Percentiles rank a stretch among this genome's conserved stretches.
Conservation (phyloP, 2,888 invertebrate species). For the Limnephilus rhombicus region DNA sequence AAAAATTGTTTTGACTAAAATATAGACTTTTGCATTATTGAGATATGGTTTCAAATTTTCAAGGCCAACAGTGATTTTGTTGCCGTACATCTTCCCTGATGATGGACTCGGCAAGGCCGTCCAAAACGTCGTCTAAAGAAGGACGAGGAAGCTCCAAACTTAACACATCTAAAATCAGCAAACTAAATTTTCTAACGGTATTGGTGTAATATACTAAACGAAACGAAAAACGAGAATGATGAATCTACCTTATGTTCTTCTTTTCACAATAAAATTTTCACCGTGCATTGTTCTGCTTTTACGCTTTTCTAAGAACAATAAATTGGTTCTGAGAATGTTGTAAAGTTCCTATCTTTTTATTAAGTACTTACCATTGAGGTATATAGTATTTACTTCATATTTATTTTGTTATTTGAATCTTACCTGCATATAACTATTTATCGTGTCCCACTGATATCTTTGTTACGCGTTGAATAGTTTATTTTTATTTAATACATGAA, state of each 20-base stretch:
- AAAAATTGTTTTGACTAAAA: neutral
- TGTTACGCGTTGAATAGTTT: too few relatives aligned
- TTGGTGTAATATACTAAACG: neutral
- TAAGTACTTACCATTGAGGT: too few relatives aligned
- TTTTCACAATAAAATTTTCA: neutral
- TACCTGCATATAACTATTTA: too few relatives aligned
- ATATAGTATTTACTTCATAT: too few relatives aligned
- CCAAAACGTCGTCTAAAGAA: neutral
- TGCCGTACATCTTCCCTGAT: neutral
- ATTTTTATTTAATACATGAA: too few relatives aligned
- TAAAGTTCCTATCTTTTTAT: too few relatives aligned
- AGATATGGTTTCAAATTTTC: neutral
- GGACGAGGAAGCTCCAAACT: neutral
- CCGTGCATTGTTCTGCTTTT: neutral
- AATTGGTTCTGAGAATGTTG: neutral
- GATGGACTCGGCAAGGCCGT: neutral
- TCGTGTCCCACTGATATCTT: too few relatives aligned
- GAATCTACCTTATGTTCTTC: neutral
- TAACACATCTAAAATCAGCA: neutral
- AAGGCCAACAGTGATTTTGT: neutral
- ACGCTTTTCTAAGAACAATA: neutral
- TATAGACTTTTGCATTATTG: neutral
- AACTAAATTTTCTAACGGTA: neutral
- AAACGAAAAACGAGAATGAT: neutral
- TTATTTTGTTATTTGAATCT: too few relatives aligned